A percentile compares a stretch with the other conserved stretches of the same genome.
Evolutionary conservation across 2,888 invertebrate species (phyloP).

Genomic region (Choreutis nemorana): DNA sequence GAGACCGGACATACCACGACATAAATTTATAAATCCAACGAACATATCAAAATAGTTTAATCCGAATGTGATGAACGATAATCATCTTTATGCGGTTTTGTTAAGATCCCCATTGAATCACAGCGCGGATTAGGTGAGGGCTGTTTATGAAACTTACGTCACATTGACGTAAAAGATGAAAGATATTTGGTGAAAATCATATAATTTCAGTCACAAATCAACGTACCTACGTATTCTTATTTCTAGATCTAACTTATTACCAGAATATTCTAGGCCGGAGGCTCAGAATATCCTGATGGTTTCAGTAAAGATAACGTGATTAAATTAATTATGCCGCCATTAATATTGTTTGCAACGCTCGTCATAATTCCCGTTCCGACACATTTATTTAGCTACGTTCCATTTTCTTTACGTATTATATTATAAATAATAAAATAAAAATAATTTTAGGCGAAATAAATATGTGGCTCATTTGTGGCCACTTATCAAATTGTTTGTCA

Average conservation of each 20-base stretch:
- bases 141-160: slow-evolving; percentile 58
- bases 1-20: slow-evolving; percentile 55
- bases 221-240: slow-evolving; percentile 39
- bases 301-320: slow-evolving; percentile 4
- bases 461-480: neutral
- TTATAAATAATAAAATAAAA: no score
- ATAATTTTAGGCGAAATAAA: no score
- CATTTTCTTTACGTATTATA: no score
- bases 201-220: slow-evolving; percentile 53
- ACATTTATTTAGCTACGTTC: no score
- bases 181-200: slow-evolving; percentile 55
- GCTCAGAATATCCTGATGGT: slow-evolving; percentile 11
- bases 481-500: neutral
- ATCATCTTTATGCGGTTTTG: slow-evolving; percentile 23
- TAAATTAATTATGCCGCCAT: neutral
- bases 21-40: slow-evolving; percentile 53
- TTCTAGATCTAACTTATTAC: no score
- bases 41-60: slow-evolving; percentile 49
- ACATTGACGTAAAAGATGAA: slow-evolving; percentile 61
- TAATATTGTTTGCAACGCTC: neutral
- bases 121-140: slow-evolving; percentile 30
- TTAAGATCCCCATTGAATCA: slow-evolving; percentile 28
- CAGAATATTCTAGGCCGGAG: slow-evolving; percentile 41
- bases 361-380: no score
- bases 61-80: slow-evolving; percentile 25